Evolutionary conservation across 2,113 vertebrate genomes (phyloP).

Genomic region (Pluvialis apricaria): DNA sequence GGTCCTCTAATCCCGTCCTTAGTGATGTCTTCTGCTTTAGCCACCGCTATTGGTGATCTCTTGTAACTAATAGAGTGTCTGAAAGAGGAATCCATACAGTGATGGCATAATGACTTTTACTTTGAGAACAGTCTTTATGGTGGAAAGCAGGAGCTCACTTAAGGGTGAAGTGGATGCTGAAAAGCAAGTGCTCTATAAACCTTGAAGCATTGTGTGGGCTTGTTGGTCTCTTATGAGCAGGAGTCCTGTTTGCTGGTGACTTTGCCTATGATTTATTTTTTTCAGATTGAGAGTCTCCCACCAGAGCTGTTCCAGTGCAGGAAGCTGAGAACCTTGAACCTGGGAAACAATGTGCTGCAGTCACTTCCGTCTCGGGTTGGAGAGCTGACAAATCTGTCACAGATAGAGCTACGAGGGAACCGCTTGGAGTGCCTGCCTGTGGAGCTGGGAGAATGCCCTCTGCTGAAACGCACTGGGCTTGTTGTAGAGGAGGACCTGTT

Average conservation of each 20-base stretch:
- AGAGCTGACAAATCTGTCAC: slow-evolving; percentile 87
- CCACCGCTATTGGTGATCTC: neutral
- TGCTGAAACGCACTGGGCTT: slow-evolving; percentile 88
- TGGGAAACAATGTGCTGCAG: slow-evolving; percentile 93
- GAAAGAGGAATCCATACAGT: neutral
- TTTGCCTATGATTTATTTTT: neutral
- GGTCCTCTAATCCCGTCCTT: neutral
- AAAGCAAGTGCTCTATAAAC: neutral
- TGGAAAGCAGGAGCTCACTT: neutral
- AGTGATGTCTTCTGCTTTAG: neutral
- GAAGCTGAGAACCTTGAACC: slow-evolving; percentile 90
- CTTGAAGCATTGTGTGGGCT: neutral
- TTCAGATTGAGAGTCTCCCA: slow-evolving; percentile 90
- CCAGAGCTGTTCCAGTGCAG: slow-evolving; percentile 96
- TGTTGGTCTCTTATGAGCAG: neutral
- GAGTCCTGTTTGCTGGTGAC: neutral
- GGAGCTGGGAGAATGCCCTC: slow-evolving; percentile 91
- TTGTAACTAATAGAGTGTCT: neutral
- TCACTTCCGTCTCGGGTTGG: slow-evolving; percentile 89
- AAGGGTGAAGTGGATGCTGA: neutral
- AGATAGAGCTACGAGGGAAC: slow-evolving; percentile 94
- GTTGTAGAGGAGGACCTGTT: slow-evolving; percentile 97
- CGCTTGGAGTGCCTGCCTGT: slow-evolving; percentile 92
- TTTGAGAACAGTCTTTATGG: neutral
- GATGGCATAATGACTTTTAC: neutral